Percentiles rank a stretch among this genome's conserved stretches.
These are phyloP conservation scores for Nymphalis urticae DNA, from an alignment of 2,888 invertebrate species.

Conservation along the genomic window DNA sequence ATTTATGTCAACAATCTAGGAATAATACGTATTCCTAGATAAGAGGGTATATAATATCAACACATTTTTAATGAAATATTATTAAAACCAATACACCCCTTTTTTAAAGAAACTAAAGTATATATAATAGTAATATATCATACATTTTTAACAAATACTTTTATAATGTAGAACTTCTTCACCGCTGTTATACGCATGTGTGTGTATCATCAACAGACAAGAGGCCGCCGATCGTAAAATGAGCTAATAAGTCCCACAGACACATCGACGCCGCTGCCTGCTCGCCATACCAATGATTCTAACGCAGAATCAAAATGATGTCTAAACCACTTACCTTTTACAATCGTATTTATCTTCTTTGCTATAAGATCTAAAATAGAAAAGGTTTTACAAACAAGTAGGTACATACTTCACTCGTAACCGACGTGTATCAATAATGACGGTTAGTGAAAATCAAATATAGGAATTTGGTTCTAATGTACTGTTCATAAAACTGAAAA, in stretches of 20 bases:
- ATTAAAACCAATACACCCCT: not conserved
- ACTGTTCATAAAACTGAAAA: conserved; percentile 41
- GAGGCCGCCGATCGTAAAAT: conserved; percentile 64
- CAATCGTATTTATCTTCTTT: conserved; percentile 42
- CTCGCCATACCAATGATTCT: conserved; percentile 65
- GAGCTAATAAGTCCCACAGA: conserved; percentile 77
- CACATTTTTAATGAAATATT: not conserved
- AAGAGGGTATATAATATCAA: conserved; percentile 13
- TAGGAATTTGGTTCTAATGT: conserved; percentile 42
- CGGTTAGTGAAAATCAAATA: conserved; percentile 39
- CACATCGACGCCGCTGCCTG: conserved; percentile 75
- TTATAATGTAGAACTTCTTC: not conserved
- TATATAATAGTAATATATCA: not conserved
- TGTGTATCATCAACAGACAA: conserved; percentile 52
- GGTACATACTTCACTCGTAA: conserved; percentile 57
- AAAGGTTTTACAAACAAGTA: conserved; percentile 45
- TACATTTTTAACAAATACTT: not conserved
- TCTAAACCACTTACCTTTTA: conserved; percentile 43
- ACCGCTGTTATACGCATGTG: conserved; percentile 21
- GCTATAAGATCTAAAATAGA: conserved; percentile 44
- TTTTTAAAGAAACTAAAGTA: not conserved
- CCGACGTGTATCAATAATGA: conserved; percentile 53
- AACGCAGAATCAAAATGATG: conserved; percentile 47
- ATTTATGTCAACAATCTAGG: conserved; percentile 33
- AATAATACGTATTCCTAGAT: conserved; percentile 23